Evolutionary conservation across 2,888 invertebrate species (phyloP), one percentile per base, ranked within the genome.

Genomic region (Epirrhoe tristata): DNA sequence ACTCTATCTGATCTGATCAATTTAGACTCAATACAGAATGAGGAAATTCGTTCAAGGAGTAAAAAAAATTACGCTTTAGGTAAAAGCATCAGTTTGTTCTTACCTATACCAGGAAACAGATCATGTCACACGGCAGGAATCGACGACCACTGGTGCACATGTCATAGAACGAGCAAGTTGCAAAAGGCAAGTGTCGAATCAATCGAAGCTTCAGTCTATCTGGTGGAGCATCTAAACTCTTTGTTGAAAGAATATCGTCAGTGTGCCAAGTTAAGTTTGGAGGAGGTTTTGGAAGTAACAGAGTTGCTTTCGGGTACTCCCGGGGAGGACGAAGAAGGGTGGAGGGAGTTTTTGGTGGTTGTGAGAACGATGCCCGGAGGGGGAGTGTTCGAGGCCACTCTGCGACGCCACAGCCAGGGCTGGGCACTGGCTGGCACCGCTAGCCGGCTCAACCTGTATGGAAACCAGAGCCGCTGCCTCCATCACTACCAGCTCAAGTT

Each of bases 111-210:
- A 0, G 85, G 83, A 48, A 94, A 95, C 63, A 93, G 98, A 53
- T 97, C 96, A 0, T 99, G 98, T 82, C 91, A 94, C 58, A 91
- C 94, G 68, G 98, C 98, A 0, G 95, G 94, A 0, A 97, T 99
- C 66, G 95, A 96, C 0, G 95, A 96, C 32, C 97, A 98, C 83
- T 98, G 97, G 96, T 98, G 98, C 85, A 97, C 97, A 24, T 98
- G 98, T 75, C 96, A 97, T 79, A 94, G 94, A 66, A 95, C 95
- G 60, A 89, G 88, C 58, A 94, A 94, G 72, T 81, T 97, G 16
- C 81, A 93, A 0, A 87, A 89, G 0, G 91, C 94, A 36, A 94
- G 95, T 72, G 76, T 85, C 0, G 82, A 88, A 7, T 96, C 96
- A 0, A 82, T 88, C 6, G 90, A 94, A 50, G 95, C 95, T 0